Conservation (phyloP, 2,888 invertebrate species). For the Pteria penguin region DNA sequence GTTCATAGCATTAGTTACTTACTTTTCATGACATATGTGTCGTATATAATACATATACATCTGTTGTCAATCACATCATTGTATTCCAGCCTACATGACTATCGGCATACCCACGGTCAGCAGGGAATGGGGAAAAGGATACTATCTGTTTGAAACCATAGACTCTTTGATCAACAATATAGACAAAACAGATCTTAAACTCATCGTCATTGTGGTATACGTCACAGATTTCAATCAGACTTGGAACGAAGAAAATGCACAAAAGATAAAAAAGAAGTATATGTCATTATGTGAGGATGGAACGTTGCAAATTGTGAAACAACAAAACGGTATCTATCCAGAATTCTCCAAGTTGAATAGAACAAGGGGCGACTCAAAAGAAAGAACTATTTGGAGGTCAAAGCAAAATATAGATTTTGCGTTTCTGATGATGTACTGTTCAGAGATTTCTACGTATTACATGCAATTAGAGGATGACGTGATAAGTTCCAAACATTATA, state of each 20-base stretch:
- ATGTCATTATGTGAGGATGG: slow-evolving; percentile 70
- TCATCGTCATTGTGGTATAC: slow-evolving; percentile 77
- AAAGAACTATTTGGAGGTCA: slow-evolving; percentile 78
- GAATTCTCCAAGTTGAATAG: slow-evolving; percentile 58
- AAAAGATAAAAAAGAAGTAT: slow-evolving; percentile 50
- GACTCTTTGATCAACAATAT: slow-evolving; percentile 77
- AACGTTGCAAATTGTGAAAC: slow-evolving; percentile 77
- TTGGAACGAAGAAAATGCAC: slow-evolving; percentile 55
- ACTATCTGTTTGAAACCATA: slow-evolving; percentile 78
- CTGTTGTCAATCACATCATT: not conserved
- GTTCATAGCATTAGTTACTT: not conserved
- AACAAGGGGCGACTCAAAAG: slow-evolving; percentile 74
- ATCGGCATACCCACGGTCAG: slow-evolving; percentile 80
- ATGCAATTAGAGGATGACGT: slow-evolving; percentile 80
- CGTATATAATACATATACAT: too few species aligned
- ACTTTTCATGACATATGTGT: too few species aligned
- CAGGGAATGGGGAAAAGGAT: slow-evolving; percentile 72
- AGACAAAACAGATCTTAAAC: slow-evolving; percentile 63
- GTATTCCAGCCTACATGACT: slow-evolving; percentile 74
- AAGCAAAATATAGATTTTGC: slow-evolving; percentile 80
- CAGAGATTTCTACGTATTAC: slow-evolving; percentile 74
- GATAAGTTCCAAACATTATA: slow-evolving; percentile 71
- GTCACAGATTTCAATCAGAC: slow-evolving; percentile 76
- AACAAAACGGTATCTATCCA: slow-evolving; percentile 66
- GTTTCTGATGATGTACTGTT: slow-evolving; percentile 75